These are phyloP conservation scores for Chelidonichthys spinosus DNA, from an alignment of 2,797 vertebrate genomes.

Conservation along the genomic window DNA sequence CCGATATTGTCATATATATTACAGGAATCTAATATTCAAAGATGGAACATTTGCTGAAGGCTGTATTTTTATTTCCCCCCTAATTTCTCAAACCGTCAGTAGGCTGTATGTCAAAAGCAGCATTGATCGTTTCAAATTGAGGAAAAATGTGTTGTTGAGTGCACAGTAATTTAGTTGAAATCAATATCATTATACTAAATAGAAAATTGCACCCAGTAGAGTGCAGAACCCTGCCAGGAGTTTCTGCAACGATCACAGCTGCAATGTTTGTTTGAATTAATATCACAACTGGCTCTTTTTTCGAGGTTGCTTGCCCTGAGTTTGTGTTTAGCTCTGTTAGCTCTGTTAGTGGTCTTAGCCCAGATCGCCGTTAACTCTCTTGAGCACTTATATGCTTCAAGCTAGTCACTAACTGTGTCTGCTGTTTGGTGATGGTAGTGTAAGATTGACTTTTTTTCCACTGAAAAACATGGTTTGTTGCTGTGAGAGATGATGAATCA, in stretches of 20 bases:
- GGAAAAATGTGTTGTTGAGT: neutral
- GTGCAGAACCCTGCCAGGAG: too few relatives aligned
- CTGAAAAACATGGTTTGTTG: neutral
- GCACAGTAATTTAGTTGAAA: neutral
- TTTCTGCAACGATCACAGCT: too few relatives aligned
- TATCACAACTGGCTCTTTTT: too few relatives aligned
- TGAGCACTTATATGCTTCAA: neutral
- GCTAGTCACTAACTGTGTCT: neutral
- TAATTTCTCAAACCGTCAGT: too few relatives aligned
- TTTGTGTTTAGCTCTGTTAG: too few relatives aligned
- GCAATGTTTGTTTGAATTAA: too few relatives aligned
- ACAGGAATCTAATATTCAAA: neutral
- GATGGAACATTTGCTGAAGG: conserved; percentile 2
- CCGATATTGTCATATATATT: neutral
- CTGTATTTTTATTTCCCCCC: conserved; percentile 5
- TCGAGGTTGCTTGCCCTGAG: too few relatives aligned
- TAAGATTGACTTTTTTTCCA: neutral
- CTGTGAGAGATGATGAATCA: neutral
- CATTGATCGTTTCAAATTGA: neutral
- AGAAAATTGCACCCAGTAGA: neutral
- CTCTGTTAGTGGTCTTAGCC: neutral
- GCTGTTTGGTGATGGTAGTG: neutral
- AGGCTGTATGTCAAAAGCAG: too few relatives aligned
- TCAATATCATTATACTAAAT: neutral
- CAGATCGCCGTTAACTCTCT: neutral